Evolutionary conservation across 2,797 vertebrate genomes (phyloP).

Genomic region (Pogonophryne albipinna): DNA sequence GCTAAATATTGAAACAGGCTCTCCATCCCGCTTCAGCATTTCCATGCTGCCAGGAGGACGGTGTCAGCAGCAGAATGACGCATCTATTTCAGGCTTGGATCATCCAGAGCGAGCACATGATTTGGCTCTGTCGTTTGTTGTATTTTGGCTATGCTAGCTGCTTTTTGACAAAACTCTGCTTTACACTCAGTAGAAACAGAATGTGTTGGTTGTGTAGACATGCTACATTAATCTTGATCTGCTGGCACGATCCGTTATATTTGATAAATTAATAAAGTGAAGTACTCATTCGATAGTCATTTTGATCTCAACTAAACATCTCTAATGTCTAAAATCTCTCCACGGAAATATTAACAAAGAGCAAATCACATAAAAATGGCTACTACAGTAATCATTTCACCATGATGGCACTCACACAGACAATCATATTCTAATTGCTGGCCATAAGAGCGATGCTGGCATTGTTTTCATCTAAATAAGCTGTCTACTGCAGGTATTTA

Average conservation of each 20-base stretch:
- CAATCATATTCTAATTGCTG: too few species aligned
- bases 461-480: neutral
- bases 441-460: too few species aligned
- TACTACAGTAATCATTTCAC: too few species aligned
- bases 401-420: too few species aligned
- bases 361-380: too few species aligned
- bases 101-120: neutral
- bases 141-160: neutral
- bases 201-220: neutral
- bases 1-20: slow-evolving; percentile 44
- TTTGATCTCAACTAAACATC: too few species aligned
- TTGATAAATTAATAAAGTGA: too few species aligned
- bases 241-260: neutral
- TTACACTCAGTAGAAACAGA: neutral
- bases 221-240: neutral
- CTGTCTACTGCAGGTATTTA: neutral
- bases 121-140: neutral
- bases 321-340: too few species aligned
- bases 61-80: slow-evolving; percentile 17
- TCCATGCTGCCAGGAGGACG: slow-evolving; percentile 15
- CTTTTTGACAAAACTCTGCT: neutral
- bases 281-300: too few species aligned
- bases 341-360: too few species aligned
- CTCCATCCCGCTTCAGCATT: neutral
- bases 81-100: slow-evolving; percentile 32